Percentiles rank a stretch among this genome's conserved stretches.
Evolutionary conservation across 2,797 vertebrate genomes (phyloP).

Genomic region (Lemur catta): DNA sequence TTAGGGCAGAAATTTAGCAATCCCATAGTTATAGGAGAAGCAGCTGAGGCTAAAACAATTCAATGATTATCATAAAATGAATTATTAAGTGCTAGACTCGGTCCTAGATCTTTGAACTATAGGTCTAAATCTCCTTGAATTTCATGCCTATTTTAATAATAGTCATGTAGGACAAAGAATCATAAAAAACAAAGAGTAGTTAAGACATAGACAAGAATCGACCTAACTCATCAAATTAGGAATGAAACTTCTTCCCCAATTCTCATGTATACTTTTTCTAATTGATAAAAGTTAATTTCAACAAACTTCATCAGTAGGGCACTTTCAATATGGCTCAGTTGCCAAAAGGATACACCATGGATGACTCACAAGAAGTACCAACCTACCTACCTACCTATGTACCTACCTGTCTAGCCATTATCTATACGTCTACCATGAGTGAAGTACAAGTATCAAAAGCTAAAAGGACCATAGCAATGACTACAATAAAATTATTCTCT

Average conservation of each 20-base stretch:
- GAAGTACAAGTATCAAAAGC: conserved; percentile 5
- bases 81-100: background rate
- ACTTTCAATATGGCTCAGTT: background rate
- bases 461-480: conserved; percentile 14
- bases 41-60: background rate
- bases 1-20: background rate
- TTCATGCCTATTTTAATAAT: background rate
- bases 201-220: background rate
- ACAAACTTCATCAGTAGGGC: background rate
- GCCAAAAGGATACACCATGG: background rate
- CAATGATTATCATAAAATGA: background rate
- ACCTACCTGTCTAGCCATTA: background rate
- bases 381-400: background rate
- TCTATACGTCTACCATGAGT: background rate
- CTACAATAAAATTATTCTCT: conserved; percentile 20
- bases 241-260: background rate
- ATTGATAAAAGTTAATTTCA: conserved; percentile 24
- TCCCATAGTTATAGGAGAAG: background rate
- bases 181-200: background rate
- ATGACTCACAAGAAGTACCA: background rate
- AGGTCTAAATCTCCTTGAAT: background rate
- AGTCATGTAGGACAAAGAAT: background rate
- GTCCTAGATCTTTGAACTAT: background rate
- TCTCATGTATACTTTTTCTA: background rate
- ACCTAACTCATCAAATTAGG: background rate